Percentiles rank a stretch among this genome's conserved stretches.
Conservation (phyloP, 2,888 invertebrate genomes). For the Zygaena filipendulae region DNA sequence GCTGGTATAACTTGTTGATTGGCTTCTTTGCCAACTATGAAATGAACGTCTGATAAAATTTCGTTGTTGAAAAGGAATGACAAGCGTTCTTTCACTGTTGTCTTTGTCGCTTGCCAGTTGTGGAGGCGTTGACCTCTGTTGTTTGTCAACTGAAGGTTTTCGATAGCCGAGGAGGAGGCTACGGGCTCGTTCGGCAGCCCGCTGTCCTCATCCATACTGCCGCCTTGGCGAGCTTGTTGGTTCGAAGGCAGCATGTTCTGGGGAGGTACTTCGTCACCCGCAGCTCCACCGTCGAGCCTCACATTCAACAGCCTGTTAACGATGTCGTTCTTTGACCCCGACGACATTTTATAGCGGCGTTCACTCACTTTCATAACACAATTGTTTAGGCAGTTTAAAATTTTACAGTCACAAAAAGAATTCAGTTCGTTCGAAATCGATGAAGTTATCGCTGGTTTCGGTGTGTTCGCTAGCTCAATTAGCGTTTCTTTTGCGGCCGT, state of each 20-base stretch:
- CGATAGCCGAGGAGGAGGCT: conserved; percentile 38
- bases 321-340: conserved; percentile 52
- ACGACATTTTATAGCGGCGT: conserved; percentile 51
- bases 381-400: no score
- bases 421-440: background rate
- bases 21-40: conserved; percentile 79
- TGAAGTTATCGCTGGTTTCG: no score
- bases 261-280: conserved; percentile 47
- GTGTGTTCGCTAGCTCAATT: no score
- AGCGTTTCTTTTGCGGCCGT: no score
- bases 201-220: conserved; percentile 39
- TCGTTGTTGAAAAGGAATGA: conserved; percentile 69
- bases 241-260: conserved; percentile 66
- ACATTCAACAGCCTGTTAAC: conserved; percentile 45
- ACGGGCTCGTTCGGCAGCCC: conserved; percentile 33
- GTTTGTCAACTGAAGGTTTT: conserved; percentile 48
- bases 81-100: conserved; percentile 79
- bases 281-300: conserved; percentile 40
- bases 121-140: conserved; percentile 59
- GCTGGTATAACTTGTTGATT: conserved; percentile 79
- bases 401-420: conserved; percentile 23
- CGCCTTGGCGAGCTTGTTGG: conserved; percentile 41
- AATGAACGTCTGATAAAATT: conserved; percentile 75
- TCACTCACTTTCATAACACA: no score
- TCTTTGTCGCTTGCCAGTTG: conserved; percentile 81